Evolutionary conservation across 2,888 invertebrate species (phyloP).

Genomic region (Panopea generosa): DNA sequence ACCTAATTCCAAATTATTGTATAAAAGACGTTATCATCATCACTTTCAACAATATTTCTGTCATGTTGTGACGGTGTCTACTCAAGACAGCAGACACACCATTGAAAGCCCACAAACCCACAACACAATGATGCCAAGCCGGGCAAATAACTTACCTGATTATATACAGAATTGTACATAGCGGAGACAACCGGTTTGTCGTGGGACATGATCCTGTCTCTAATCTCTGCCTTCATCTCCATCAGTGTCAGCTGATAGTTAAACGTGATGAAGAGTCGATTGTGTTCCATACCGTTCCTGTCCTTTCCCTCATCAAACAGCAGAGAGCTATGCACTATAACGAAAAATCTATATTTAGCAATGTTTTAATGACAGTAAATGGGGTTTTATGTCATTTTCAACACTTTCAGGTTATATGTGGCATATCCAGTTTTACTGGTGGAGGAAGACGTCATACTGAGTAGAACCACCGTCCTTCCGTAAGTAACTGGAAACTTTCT

Average conservation of each 20-base stretch:
- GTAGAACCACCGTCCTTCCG: too few relatives aligned
- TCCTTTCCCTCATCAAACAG: conserved; percentile 83
- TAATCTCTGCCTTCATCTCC: conserved; percentile 84
- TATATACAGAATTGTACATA: conserved; percentile 82
- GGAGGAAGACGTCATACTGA: too few relatives aligned
- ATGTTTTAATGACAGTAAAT: background rate
- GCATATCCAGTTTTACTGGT: too few relatives aligned
- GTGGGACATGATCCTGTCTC: conserved; percentile 83
- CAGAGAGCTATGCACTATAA: conserved; percentile 79
- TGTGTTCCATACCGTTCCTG: conserved; percentile 72
- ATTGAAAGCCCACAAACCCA: too few relatives aligned
- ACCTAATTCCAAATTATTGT: too few relatives aligned
- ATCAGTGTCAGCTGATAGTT: conserved; percentile 83
- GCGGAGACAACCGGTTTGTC: conserved; percentile 84
- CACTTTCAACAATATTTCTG: too few relatives aligned
- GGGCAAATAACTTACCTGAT: conserved; percentile 78
- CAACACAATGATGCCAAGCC: background rate
- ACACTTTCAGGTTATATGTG: too few relatives aligned
- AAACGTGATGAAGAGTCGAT: conserved; percentile 84
- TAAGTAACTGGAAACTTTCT: too few relatives aligned
- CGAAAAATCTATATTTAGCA: background rate
- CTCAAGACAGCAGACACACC: too few relatives aligned
- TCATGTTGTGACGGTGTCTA: too few relatives aligned
- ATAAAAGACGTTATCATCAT: too few relatives aligned
- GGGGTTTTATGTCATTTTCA: too few relatives aligned